Conservation (phyloP, 2,888 invertebrate genomes). For the Chouioia cunea region DNA sequence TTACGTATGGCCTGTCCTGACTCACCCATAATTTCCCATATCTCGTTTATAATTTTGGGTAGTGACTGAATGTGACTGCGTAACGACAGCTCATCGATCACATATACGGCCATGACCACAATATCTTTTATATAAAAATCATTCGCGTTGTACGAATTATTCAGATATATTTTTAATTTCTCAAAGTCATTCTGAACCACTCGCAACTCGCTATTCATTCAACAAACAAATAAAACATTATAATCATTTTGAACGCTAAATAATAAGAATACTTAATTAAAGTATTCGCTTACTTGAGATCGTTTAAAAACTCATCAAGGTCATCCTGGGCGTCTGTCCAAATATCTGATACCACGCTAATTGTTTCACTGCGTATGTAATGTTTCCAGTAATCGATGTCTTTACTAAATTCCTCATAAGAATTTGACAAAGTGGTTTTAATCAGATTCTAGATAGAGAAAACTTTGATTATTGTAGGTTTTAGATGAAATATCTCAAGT, state of each 20-base stretch:
- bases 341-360: slow-evolving; percentile 76
- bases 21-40: slow-evolving; percentile 89
- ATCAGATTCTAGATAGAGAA: slow-evolving; percentile 65
- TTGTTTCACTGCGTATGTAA: slow-evolving; percentile 78
- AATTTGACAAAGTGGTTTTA: slow-evolving; percentile 66
- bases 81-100: slow-evolving; percentile 84
- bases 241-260: slow-evolving; percentile 64
- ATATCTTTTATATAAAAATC: slow-evolving; percentile 88
- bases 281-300: slow-evolving; percentile 72
- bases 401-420: slow-evolving; percentile 70
- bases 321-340: slow-evolving; percentile 83
- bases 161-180: slow-evolving; percentile 78
- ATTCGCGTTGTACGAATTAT: slow-evolving; percentile 83
- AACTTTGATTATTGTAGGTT: neutral
- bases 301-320: slow-evolving; percentile 78
- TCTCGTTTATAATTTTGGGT: slow-evolving; percentile 84
- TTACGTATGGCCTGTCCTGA: slow-evolving; percentile 84
- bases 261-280: slow-evolving; percentile 2
- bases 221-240: neutral
- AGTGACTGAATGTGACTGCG: slow-evolving; percentile 82
- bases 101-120: slow-evolving; percentile 76
- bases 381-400: slow-evolving; percentile 75
- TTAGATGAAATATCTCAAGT: neutral
- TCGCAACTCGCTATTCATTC: slow-evolving; percentile 69
- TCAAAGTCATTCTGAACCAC: slow-evolving; percentile 81